Conservation (phyloP, 2,888 invertebrate species). For the Spilosoma lubricipeda region DNA sequence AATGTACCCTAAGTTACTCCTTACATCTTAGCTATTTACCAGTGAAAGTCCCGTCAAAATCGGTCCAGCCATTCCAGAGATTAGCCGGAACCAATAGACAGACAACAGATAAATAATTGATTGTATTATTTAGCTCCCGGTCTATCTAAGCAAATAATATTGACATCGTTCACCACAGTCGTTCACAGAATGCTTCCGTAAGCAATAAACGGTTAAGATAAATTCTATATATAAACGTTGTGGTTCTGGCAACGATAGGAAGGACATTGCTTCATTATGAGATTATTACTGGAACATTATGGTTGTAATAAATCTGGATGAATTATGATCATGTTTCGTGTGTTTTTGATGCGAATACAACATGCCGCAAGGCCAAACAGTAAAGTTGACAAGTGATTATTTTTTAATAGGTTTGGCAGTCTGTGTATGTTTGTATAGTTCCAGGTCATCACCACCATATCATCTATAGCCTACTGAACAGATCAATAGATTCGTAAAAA, state of each 20-base stretch:
- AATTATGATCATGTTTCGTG: conserved; percentile 9
- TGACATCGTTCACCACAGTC: conserved; percentile 12
- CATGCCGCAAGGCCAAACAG: background rate
- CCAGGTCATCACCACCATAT: too few species aligned
- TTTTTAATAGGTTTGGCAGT: too few species aligned
- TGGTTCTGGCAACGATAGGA: conserved; percentile 37
- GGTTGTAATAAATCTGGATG: conserved; percentile 1
- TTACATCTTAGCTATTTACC: too few species aligned
- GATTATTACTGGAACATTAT: conserved; percentile 29
- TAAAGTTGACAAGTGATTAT: background rate
- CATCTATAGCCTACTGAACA: too few species aligned
- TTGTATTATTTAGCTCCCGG: too few species aligned
- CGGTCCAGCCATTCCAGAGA: too few species aligned
- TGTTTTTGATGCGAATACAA: background rate
- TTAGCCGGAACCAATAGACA: too few species aligned
- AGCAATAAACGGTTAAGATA: conserved; percentile 20
- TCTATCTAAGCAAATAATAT: background rate
- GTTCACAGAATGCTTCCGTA: conserved; percentile 24
- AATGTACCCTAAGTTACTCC: too few species aligned
- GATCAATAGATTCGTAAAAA: too few species aligned
- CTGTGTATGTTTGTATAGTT: too few species aligned
- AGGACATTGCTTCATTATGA: conserved; percentile 38
- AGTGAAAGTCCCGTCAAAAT: too few species aligned
- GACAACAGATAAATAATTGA: too few species aligned
- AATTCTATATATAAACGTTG: conserved; percentile 33